Conservation (phyloP, 2,113 vertebrate species). For the Dipodomys merriami region DNA sequence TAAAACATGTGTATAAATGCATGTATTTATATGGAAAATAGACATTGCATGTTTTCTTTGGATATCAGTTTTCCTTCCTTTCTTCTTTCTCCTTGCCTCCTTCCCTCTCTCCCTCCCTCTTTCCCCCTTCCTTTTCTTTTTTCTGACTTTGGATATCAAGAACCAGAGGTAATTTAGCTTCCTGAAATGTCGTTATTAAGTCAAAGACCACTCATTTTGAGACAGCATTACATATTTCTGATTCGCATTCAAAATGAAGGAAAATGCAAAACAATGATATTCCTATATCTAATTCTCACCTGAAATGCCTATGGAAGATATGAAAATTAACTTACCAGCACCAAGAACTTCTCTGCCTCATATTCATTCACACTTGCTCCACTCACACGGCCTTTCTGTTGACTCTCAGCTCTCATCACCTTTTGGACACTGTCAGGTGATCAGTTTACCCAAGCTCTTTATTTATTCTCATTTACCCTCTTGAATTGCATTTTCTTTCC, state of each 20-base stretch:
- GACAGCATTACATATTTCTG: background rate
- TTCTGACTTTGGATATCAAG: conserved; percentile 24
- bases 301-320: background rate
- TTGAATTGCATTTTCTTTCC: conserved; percentile 31
- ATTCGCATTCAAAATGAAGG: background rate
- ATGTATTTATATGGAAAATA: background rate
- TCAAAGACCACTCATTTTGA: background rate
- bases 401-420: background rate
- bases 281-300: background rate
- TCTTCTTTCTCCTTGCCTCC: background rate
- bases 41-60: background rate
- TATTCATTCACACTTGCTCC: background rate
- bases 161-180: background rate
- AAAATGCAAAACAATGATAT: background rate
- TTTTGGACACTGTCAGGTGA: background rate
- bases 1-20: background rate
- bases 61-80: background rate
- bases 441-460: too few species aligned
- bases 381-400: background rate
- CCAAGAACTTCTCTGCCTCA: background rate
- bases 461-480: conserved; percentile 27
- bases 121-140: background rate
- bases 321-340: background rate
- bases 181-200: conserved; percentile 1
- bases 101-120: background rate